Conservation (phyloP, 2,113 vertebrate genomes). For the Zeus faber region DNA sequence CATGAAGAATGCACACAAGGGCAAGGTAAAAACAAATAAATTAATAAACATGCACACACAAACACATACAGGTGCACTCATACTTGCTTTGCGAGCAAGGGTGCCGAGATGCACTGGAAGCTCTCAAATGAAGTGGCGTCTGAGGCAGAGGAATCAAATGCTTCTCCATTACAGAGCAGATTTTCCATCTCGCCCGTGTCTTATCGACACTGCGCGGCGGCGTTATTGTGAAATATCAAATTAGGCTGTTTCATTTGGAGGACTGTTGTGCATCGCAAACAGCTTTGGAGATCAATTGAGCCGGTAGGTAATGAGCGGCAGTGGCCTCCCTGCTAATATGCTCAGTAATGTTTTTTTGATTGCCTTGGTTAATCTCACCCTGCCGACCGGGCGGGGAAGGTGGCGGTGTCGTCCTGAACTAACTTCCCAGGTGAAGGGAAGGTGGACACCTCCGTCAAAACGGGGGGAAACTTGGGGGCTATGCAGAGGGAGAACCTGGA, state of each 20-base stretch:
- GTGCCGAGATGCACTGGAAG: background rate
- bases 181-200: constrained; percentile 57
- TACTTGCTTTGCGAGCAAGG: background rate
- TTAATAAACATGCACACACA: constrained; percentile 13
- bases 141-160: constrained; percentile 67
- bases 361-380: constrained; percentile 74
- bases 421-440: no score
- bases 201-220: constrained; percentile 65
- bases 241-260: constrained; percentile 75
- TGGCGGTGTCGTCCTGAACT: no score
- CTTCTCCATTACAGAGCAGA: constrained; percentile 68
- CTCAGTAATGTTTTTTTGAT: constrained; percentile 77
- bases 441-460: no score
- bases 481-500: no score
- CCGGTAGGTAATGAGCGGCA: constrained; percentile 67
- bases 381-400: no score
- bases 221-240: constrained; percentile 75
- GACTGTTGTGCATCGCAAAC: constrained; percentile 65
- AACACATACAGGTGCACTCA: constrained; percentile 15
- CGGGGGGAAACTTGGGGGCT: no score
- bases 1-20: constrained; percentile 33
- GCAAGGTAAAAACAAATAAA: constrained; percentile 13
- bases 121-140: constrained; percentile 58
- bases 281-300: constrained; percentile 71
- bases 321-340: constrained; percentile 67